A percentile compares a stretch with the other conserved stretches of the same genome.
Conservation (phyloP, 2,113 vertebrate genomes). For the Hippocampus guttulatus region DNA sequence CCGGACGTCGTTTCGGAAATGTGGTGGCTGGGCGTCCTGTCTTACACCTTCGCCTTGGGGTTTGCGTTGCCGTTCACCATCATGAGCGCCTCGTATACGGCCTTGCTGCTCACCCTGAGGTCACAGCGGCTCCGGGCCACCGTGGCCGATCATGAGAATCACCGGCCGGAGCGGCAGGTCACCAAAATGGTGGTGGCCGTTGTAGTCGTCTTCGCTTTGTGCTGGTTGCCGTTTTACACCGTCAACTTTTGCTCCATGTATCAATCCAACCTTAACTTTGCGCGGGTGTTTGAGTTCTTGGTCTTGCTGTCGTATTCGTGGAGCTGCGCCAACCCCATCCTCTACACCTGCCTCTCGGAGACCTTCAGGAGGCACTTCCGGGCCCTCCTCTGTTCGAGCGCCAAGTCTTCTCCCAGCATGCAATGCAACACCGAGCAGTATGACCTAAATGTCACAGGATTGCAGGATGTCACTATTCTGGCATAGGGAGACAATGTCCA, state of each 20-base stretch:
- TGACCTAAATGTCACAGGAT: constrained; percentile 47
- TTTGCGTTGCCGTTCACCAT: constrained; percentile 67
- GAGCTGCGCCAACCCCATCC: constrained; percentile 76
- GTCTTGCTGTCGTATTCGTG: constrained; percentile 76
- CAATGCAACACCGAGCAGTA: constrained; percentile 58
- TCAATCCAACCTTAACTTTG: constrained; percentile 31
- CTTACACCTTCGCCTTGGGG: constrained; percentile 71
- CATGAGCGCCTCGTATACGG: constrained; percentile 63
- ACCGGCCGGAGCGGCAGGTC: constrained; percentile 63
- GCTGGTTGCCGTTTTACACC: constrained; percentile 76
- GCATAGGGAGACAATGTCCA: constrained; percentile 15
- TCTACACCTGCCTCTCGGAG: constrained; percentile 71
- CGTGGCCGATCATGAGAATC: constrained; percentile 20
- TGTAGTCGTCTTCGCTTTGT: constrained; percentile 67
- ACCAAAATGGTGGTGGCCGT: constrained; percentile 73
- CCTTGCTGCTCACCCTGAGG: constrained; percentile 59
- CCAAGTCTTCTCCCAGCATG: constrained; percentile 40
- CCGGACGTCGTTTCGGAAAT: constrained; percentile 35
- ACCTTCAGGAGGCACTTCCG: constrained; percentile 67
- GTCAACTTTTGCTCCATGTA: constrained; percentile 70
- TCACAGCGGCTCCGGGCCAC: constrained; percentile 13
- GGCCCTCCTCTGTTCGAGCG: constrained; percentile 57
- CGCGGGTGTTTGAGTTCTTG: constrained; percentile 62
- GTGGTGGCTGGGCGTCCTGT: constrained; percentile 67
- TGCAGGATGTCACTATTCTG: constrained; percentile 38